These are phyloP conservation scores for Molossus alvarezi DNA, from an alignment of 2,797 vertebrate species.

Conservation along the genomic window DNA sequence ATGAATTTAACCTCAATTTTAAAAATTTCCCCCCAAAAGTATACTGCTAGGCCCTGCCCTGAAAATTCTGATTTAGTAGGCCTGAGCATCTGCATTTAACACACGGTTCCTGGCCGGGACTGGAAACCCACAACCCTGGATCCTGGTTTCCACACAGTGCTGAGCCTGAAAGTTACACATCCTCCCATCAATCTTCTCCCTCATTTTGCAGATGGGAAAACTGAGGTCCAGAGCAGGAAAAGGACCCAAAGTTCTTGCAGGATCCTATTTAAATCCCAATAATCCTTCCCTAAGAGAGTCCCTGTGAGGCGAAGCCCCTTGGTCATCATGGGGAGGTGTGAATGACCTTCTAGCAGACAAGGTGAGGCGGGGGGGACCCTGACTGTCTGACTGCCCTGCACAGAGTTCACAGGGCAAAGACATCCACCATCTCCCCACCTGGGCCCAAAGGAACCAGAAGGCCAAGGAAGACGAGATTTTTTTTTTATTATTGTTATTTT, in stretches of 20 bases:
- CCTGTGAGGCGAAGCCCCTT: fast-evolving
- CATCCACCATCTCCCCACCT: constrained; percentile 62
- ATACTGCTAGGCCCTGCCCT: neutral
- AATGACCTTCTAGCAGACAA: neutral
- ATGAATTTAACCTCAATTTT: neutral
- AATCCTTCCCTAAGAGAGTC: neutral
- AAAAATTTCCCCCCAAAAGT: neutral
- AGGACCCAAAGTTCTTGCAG: neutral
- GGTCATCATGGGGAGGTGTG: fast-evolving
- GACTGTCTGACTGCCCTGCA: neutral
- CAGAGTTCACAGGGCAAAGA: neutral
- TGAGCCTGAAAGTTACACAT: neutral
- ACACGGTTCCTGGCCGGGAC: fast-evolving
- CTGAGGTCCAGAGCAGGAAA: neutral
- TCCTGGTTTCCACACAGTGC: neutral
- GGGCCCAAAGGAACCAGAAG: constrained; percentile 65
- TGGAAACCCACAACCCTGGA: neutral
- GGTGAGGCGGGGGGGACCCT: neutral
- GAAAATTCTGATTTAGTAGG: neutral
- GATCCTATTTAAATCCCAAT: neutral
- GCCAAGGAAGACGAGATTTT: constrained; percentile 62
- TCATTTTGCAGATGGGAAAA: neutral
- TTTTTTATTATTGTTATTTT: constrained; percentile 89
- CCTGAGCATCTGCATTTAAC: neutral
- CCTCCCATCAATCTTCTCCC: neutral